These are phyloP conservation scores for Takifugu rubripes DNA, from an alignment of 2,797 vertebrate species.

Conservation along the genomic window DNA sequence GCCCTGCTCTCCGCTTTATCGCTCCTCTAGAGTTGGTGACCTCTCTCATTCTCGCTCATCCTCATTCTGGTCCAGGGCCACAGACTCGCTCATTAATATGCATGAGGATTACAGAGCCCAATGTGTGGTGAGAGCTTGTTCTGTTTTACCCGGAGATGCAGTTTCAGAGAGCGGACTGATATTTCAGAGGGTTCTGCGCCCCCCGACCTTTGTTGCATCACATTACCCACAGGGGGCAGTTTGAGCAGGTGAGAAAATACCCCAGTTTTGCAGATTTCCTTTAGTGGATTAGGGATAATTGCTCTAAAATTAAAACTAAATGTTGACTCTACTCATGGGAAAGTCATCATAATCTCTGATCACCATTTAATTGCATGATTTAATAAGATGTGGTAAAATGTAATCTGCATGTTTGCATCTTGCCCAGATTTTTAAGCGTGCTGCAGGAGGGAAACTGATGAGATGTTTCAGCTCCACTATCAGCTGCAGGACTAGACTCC, in stretches of 20 bases:
- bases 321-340: too few species aligned
- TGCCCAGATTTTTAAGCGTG: too few species aligned
- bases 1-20: constrained; percentile 3
- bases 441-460: too few species aligned
- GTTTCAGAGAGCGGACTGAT: not conserved
- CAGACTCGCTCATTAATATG: constrained; percentile 15
- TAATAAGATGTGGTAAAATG: too few species aligned
- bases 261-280: too few species aligned
- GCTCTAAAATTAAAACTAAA: too few species aligned
- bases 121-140: not conserved
- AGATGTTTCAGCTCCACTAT: not conserved
- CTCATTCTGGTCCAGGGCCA: not conserved
- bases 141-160: not conserved
- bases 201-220: not conserved
- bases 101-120: constrained; percentile 13
- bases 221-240: not conserved
- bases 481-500: not conserved
- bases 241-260: too few species aligned
- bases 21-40: not conserved
- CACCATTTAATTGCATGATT: too few species aligned
- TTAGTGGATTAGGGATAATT: too few species aligned
- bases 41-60: not conserved
- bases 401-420: too few species aligned
- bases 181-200: not conserved
- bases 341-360: too few species aligned